Conservation (phyloP, 1,140 invertebrate species). For the Lepidotrigona ventralis region DNA sequence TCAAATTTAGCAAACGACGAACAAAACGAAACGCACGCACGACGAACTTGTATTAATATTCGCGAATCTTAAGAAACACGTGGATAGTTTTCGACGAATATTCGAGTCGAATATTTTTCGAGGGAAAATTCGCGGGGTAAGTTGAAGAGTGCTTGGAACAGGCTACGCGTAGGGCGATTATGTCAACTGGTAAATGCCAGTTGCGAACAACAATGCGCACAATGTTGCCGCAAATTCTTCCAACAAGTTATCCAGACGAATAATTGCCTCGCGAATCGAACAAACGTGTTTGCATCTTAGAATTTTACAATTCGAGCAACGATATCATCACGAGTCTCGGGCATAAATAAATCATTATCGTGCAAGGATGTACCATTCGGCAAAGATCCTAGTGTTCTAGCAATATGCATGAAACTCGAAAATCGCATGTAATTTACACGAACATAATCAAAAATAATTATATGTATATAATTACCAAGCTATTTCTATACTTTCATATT, state of each 20-base stretch:
- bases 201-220: neutral
- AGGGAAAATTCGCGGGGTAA: conserved; percentile 27
- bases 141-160: neutral
- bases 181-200: conserved; percentile 11
- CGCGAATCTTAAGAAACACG: conserved; percentile 6
- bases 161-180: neutral
- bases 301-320: too few species aligned
- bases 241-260: neutral
- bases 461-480: too few species aligned
- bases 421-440: too few species aligned
- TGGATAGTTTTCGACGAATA: neutral
- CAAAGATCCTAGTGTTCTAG: too few species aligned
- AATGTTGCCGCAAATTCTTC: neutral
- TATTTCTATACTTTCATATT: too few species aligned
- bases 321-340: too few species aligned
- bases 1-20: neutral
- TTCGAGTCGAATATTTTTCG: conserved; percentile 27
- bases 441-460: too few species aligned
- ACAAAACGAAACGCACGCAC: neutral
- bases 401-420: too few species aligned
- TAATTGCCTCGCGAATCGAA: neutral
- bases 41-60: conserved; percentile 38
- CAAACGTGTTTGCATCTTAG: neutral
- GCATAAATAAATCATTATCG: too few species aligned
- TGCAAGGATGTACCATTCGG: too few species aligned